Conservation (phyloP, 2,113 vertebrate genomes). For the Bujurquina vittata region DNA sequence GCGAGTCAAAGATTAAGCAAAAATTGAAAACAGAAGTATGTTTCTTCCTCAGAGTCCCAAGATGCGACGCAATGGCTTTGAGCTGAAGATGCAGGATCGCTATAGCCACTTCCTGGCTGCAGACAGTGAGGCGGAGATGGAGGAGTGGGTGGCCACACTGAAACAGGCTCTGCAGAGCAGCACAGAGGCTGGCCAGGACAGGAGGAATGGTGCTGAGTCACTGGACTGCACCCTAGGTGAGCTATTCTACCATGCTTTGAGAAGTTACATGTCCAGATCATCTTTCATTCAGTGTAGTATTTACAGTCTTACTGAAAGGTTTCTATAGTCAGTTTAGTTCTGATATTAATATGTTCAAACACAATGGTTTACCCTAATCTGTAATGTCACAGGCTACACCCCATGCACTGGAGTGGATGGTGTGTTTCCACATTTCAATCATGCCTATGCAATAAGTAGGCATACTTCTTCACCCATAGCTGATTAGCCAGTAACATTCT, state of each 20-base stretch:
- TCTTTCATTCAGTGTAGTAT: background rate
- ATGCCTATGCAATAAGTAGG: background rate
- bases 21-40: background rate
- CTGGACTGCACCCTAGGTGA: slow-evolving; percentile 82
- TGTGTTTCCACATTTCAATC: background rate
- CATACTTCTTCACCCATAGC: background rate
- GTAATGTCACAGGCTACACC: too few species aligned
- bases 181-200: slow-evolving; percentile 85
- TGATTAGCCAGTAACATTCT: background rate
- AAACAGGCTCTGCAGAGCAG: slow-evolving; percentile 92
- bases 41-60: slow-evolving; percentile 85
- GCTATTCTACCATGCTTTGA: background rate
- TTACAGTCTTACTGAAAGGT: slow-evolving; percentile 6
- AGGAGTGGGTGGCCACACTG: slow-evolving; percentile 93
- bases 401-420: too few species aligned
- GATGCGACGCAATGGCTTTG: slow-evolving; percentile 93
- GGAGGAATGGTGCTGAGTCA: slow-evolving; percentile 83
- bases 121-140: slow-evolving; percentile 96
- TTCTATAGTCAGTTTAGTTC: background rate
- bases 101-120: slow-evolving; percentile 96
- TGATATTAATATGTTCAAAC: background rate
- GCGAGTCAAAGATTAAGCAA: accelerated
- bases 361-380: background rate
- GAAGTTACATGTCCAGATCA: background rate
- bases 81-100: slow-evolving; percentile 96